Conservation (phyloP, 2,797 vertebrate genomes). For the Rhynchonycteris naso region DNA sequence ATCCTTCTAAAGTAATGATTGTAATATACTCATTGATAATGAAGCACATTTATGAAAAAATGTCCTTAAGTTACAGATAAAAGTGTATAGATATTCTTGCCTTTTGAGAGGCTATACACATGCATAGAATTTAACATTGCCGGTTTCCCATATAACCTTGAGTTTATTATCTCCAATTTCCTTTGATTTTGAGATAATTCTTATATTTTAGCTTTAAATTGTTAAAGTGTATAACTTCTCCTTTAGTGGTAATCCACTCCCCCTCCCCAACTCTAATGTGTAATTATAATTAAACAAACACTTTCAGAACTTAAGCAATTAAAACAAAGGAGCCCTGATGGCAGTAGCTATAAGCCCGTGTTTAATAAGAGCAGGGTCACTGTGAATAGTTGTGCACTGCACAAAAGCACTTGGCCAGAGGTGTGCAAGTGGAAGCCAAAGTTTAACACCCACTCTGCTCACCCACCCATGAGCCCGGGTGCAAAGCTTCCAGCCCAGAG, state of each 20-base stretch:
- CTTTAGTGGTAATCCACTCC: neutral
- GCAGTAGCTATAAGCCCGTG: neutral
- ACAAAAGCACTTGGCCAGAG: no score
- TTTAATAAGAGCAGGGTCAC: neutral
- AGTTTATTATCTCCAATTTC: neutral
- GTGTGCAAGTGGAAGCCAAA: neutral
- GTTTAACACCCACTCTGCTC: neutral
- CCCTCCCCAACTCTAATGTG: neutral
- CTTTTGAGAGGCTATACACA: neutral
- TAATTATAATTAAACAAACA: neutral
- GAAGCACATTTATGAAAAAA: neutral
- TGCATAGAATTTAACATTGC: neutral
- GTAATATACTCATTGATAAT: neutral
- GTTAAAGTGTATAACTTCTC: neutral
- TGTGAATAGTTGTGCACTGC: rapidly evolving
- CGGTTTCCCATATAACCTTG: neutral
- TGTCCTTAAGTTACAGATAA: neutral
- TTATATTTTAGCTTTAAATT: neutral
- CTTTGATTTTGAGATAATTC: constrained; percentile 28
- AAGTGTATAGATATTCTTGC: neutral
- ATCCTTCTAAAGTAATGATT: neutral
- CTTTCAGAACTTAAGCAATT: neutral
- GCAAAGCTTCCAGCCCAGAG: neutral
- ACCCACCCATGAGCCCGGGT: neutral
- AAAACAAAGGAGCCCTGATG: neutral